Percentiles rank a stretch among this genome's conserved stretches.
Evolutionary conservation across 2,797 vertebrate genomes (phyloP).

Genomic region (Tokudaia muenninki): DNA sequence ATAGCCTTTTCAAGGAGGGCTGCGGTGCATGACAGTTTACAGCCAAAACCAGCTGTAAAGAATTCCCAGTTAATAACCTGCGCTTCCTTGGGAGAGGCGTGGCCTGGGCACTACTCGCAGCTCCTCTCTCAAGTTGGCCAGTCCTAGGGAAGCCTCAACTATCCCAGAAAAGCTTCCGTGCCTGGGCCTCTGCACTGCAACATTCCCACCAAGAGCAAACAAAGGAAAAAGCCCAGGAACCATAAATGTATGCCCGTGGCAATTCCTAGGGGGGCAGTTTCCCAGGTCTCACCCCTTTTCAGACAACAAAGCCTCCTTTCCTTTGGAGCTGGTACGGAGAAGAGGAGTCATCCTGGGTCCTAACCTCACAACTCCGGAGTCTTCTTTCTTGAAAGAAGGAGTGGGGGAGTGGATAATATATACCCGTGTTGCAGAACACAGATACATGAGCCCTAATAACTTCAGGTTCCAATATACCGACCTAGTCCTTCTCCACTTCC

Average conservation of each 20-base stretch:
- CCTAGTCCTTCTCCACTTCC: neutral
- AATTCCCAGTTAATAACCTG: constrained; percentile 59
- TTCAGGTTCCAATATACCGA: no score
- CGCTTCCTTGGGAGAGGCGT: constrained; percentile 28
- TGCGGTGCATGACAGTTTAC: constrained; percentile 87
- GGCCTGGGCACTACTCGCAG: neutral
- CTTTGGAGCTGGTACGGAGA: neutral
- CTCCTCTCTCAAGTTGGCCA: neutral
- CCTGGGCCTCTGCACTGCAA: no score
- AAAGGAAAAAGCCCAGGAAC: neutral
- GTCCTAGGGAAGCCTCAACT: neutral
- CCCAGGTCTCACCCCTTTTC: neutral
- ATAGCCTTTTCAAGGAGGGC: constrained; percentile 82
- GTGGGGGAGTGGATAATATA: accelerated
- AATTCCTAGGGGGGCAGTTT: neutral
- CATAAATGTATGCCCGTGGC: neutral
- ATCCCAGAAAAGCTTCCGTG: neutral
- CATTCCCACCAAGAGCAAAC: neutral
- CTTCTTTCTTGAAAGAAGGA: neutral
- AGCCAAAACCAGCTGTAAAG: constrained; percentile 85
- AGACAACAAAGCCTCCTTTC: neutral
- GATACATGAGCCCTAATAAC: neutral
- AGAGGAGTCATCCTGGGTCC: accelerated
- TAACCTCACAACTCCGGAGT: neutral
- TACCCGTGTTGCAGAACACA: neutral